Conservation (phyloP, 2,888 invertebrate genomes). For the Bibio marci region DNA sequence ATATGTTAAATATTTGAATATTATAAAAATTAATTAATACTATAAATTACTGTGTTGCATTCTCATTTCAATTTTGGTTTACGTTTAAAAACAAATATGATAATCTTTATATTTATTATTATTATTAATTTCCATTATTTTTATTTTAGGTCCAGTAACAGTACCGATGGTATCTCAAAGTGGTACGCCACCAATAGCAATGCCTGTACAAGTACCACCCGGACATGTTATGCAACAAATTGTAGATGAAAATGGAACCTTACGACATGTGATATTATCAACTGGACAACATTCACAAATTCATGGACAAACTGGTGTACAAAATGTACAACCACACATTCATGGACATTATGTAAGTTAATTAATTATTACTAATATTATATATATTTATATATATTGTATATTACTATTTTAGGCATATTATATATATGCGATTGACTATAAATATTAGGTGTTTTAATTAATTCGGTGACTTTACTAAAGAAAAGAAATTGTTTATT, state of each 20-base stretch:
- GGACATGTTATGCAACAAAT: conserved; percentile 85
- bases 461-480: too few species aligned
- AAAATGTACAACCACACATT: conserved; percentile 35
- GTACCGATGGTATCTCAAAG: conserved; percentile 74
- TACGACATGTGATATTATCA: conserved; percentile 79
- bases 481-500: too few species aligned
- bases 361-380: too few species aligned
- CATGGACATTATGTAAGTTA: conserved; percentile 26
- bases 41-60: too few species aligned
- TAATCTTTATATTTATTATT: neutral
- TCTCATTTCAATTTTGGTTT: too few species aligned
- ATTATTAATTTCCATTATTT: conserved; percentile 1
- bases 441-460: too few species aligned
- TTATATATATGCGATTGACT: too few species aligned
- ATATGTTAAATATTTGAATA: too few species aligned
- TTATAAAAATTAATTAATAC: too few species aligned
- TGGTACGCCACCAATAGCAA: conserved; percentile 57
- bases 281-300: conserved; percentile 41
- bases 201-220: conserved; percentile 84
- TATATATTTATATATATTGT: too few species aligned
- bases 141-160: conserved; percentile 56
- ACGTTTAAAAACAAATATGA: too few species aligned
- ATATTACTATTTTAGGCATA: too few species aligned
- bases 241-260: conserved; percentile 74
- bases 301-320: conserved; percentile 24